phyloP scores from a whole-genome alignment of 1,140 invertebrate species.

The Sipha flava region DNA sequence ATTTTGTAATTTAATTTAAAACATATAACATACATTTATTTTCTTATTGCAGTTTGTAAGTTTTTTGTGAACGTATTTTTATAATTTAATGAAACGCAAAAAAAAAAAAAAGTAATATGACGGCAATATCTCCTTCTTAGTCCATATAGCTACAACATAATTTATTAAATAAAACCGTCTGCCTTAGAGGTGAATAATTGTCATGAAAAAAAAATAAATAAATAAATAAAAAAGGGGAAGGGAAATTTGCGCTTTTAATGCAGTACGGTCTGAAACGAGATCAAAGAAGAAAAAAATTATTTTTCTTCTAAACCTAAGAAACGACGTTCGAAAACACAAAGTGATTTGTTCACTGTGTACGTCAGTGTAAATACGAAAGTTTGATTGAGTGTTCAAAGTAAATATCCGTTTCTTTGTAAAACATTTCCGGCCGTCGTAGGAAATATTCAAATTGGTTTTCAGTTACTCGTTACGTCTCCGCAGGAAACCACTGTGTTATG shows the following conservation, averaged over 20 bases:
- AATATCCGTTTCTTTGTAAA: slow-evolving; percentile 32
- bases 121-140: slow-evolving; percentile 25
- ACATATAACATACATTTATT: slow-evolving; percentile 29
- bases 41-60: slow-evolving; percentile 27
- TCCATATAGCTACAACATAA: neutral
- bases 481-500: neutral
- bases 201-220: neutral
- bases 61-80: slow-evolving; percentile 13
- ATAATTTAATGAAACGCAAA: slow-evolving; percentile 30
- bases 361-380: slow-evolving; percentile 25
- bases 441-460: slow-evolving; percentile 31
- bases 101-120: slow-evolving; percentile 18
- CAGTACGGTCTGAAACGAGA: slow-evolving; percentile 3
- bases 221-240: neutral
- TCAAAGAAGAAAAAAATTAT: slow-evolving; percentile 24
- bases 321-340: slow-evolving; percentile 23
- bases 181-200: slow-evolving; percentile 28
- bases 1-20: slow-evolving; percentile 32
- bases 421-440: slow-evolving; percentile 7
- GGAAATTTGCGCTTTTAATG: slow-evolving; percentile 15
- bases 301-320: slow-evolving; percentile 13
- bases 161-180: slow-evolving; percentile 30
- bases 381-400: slow-evolving; percentile 30
- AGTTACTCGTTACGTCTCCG: slow-evolving; percentile 19
- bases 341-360: slow-evolving; percentile 11